Conservation (phyloP, 2,797 vertebrate genomes). For the Iguana delicatissima region DNA sequence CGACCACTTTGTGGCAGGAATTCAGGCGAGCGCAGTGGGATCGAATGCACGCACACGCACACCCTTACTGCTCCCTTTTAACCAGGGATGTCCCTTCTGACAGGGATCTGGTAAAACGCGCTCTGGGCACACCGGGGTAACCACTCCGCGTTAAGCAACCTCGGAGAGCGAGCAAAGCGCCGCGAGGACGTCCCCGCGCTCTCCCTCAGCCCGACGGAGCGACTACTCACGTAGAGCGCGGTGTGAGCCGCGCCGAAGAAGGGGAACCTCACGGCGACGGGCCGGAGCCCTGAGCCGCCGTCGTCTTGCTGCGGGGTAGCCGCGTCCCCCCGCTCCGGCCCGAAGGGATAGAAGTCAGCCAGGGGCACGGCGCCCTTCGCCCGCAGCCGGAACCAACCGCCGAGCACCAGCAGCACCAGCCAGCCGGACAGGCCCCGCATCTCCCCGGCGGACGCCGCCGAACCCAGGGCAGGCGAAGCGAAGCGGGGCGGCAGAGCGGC, state of each 20-base stretch:
- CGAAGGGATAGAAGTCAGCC: constrained; percentile 94
- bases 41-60: neutral
- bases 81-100: no score
- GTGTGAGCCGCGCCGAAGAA: constrained; percentile 94
- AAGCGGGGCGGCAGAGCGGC: no score
- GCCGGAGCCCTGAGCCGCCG: constrained; percentile 92
- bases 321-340: constrained; percentile 85
- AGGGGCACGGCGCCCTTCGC: constrained; percentile 83
- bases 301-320: constrained; percentile 93
- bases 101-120: no score
- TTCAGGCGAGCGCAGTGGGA: neutral
- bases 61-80: no score
- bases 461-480: no score
- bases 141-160: neutral
- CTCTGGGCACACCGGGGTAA: neutral
- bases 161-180: no score
- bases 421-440: constrained; percentile 77
- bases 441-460: constrained; percentile 71
- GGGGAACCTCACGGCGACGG: constrained; percentile 90
- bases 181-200: no score
- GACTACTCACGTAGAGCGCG: constrained; percentile 94
- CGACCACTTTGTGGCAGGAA: neutral
- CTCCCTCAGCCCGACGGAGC: no score
- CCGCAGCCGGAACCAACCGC: constrained; percentile 75
- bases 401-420: constrained; percentile 72